Conservation (phyloP, 2,797 vertebrate species). For the Danio tinwini region DNA sequence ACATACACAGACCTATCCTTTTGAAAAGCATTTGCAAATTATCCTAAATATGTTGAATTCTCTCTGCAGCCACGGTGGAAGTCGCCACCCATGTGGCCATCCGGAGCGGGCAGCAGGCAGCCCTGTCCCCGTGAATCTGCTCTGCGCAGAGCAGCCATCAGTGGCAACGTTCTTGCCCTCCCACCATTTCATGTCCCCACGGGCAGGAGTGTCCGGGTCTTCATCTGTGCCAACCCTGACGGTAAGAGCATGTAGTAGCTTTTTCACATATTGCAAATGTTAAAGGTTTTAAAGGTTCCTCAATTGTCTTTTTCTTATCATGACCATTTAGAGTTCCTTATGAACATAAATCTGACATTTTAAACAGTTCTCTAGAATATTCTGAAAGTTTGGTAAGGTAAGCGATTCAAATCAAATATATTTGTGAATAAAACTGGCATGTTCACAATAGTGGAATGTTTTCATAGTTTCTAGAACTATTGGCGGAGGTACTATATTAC, state of each 20-base stretch:
- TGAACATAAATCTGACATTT: neutral
- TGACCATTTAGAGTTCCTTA: neutral
- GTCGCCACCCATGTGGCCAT: conserved; percentile 91
- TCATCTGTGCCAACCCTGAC: conserved; percentile 95
- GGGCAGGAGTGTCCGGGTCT: conserved; percentile 91
- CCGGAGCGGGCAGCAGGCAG: conserved; percentile 83
- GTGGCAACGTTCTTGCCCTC: conserved; percentile 87
- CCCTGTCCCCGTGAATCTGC: conserved; percentile 91
- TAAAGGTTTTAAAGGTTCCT: neutral
- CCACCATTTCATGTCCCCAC: conserved; percentile 88
- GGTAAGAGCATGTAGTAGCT: conserved; percentile 76
- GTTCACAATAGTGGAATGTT: no score
- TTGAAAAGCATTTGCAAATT: neutral
- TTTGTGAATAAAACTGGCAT: no score
- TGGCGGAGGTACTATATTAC: no score
- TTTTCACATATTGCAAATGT: neutral
- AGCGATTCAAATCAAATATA: neutral
- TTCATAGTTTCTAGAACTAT: no score
- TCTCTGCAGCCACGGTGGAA: conserved; percentile 79
- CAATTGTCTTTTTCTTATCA: neutral
- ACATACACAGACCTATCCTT: neutral
- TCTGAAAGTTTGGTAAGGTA: neutral
- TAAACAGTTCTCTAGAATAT: neutral
- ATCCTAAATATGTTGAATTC: conserved; percentile 1
- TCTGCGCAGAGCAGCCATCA: conserved; percentile 88